Evolutionary conservation across 2,113 vertebrate genomes (phyloP).

Genomic region (Gyps fulvus): DNA sequence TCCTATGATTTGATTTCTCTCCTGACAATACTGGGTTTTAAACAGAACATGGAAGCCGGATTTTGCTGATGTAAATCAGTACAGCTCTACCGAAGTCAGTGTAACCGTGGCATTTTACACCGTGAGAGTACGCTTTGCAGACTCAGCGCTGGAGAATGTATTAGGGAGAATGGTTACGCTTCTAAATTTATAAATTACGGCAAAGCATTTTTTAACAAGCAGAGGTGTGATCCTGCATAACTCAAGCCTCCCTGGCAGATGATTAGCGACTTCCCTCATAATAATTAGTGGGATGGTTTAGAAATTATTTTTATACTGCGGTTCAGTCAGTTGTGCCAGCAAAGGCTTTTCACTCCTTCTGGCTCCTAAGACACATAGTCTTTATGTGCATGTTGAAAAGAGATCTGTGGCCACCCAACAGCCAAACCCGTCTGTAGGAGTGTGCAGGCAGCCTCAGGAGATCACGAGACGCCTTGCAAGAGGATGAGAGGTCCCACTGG

Average conservation of each 20-base stretch:
- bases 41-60: background rate
- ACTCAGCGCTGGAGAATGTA: background rate
- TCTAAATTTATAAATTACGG: slow-evolving; percentile 36
- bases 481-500: background rate
- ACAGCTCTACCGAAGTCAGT: background rate
- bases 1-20: slow-evolving; percentile 49
- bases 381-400: background rate
- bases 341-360: background rate
- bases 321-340: slow-evolving; percentile 27
- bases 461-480: background rate
- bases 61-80: slow-evolving; percentile 28
- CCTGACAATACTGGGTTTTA: slow-evolving; percentile 5
- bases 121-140: background rate
- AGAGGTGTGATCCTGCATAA: slow-evolving; percentile 62
- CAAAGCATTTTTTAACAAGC: slow-evolving; percentile 36
- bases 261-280: slow-evolving; percentile 33
- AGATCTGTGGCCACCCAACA: background rate
- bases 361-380: background rate
- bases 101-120: background rate
- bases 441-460: background rate
- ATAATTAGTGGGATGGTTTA: slow-evolving; percentile 39
- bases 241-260: slow-evolving; percentile 19
- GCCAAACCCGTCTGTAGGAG: background rate
- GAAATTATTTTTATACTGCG: background rate
- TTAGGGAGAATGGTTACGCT: background rate